phyloP scores from a whole-genome alignment of 2,113 vertebrate genomes.

The Baryphthengus martii region DNA sequence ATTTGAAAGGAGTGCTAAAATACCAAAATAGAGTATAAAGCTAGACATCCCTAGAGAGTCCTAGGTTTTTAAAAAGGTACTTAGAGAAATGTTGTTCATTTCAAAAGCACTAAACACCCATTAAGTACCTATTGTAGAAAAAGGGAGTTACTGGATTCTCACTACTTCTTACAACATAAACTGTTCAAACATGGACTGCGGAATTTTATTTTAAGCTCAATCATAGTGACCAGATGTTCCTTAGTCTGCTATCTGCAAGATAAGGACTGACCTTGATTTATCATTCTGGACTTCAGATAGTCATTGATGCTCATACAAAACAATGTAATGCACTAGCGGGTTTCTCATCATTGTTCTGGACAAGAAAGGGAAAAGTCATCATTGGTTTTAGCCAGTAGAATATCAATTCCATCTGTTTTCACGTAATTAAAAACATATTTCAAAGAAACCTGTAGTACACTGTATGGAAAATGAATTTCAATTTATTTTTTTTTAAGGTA shows the following conservation, averaged over 20 bases:
- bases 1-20: neutral
- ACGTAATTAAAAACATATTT: neutral
- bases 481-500: neutral
- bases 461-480: neutral
- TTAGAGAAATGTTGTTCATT: neutral
- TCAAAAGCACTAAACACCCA: neutral
- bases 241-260: neutral
- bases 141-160: neutral
- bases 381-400: neutral
- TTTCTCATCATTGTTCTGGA: neutral
- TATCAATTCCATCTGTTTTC: neutral
- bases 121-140: neutral
- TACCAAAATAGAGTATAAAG: neutral
- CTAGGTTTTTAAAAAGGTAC: neutral
- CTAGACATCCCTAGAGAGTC: neutral
- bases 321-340: neutral
- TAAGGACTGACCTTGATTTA: neutral
- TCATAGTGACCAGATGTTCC: neutral
- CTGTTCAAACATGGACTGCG: neutral
- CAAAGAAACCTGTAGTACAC: neutral
- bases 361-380: neutral
- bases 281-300: neutral
- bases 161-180: neutral
- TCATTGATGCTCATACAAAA: neutral
- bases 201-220: neutral